Base-by-base conservation (phyloP, 2,797 vertebrate species). In the Scyliorhinus canicula region DNA sequence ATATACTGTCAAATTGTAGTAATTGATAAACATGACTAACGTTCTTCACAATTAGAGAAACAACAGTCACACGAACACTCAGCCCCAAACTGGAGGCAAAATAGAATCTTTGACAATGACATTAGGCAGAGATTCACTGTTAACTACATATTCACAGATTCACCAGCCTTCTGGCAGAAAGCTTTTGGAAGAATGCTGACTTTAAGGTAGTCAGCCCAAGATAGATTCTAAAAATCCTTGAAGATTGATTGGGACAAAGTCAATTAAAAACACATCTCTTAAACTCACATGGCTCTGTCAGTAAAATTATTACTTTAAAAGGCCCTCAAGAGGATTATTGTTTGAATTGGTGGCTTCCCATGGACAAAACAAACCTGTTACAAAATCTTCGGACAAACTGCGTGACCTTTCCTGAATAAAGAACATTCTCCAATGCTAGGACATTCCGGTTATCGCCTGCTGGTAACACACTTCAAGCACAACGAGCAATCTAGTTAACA, bases 191-290 rank as follows among this genome's bases (percentile, higher is more conserved):
- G n/a, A 63, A 90, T n/a, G 16, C 52, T 90, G 86, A 14, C 52
- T 91, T 44, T 35, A 19, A 91, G 19, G 2, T 63, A 91, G n/a
- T 63, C 35, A 63, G 57, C 57, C n/a, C 57, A 91, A 65, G 57
- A 44, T 91, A n/a, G 6, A 91, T n/a, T 90, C 40, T 24, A 90
- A 90, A 63, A 90, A 35, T 90, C 35, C 57, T 63, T 63, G 88
- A 63, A 19, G 88, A 91, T 44, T 91, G 57, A 44, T 35, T 60
- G 55, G 35, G 31, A 90, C 19, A 91, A 91, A 40, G 88, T 19
- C 40, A 91, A 91, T 91, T 91, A 44, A 91, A 63, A 91, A 65
- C n/a, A 40, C n/a, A 44, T 91, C 31, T 57, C 85, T n/a, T n/a
- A 57, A n/a, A 35, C 31, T 55, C 85, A 6, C 3, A 24, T 11